These are phyloP conservation scores for Sesamia inferens DNA, from an alignment of 2,888 invertebrate genomes.

Conservation along the genomic window DNA sequence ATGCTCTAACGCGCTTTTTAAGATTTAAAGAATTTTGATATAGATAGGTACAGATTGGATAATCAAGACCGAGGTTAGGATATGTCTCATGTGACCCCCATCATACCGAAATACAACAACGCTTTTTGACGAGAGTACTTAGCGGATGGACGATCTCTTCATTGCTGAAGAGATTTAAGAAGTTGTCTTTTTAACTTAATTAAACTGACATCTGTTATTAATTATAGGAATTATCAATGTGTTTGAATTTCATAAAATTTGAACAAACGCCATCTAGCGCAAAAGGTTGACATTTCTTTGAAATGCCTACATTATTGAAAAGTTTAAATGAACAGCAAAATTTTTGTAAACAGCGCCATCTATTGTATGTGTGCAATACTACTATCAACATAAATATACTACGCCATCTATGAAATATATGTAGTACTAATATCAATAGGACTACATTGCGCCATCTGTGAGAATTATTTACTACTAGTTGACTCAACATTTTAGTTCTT, in stretches of 20 bases:
- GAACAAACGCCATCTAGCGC: conserved; percentile 18
- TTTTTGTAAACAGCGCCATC: conserved; percentile 48
- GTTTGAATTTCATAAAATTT: background rate
- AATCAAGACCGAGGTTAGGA: too few relatives aligned
- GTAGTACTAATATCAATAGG: accelerated
- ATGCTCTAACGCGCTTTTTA: too few relatives aligned
- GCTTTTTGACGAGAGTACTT: too few relatives aligned
- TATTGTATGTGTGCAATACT: background rate
- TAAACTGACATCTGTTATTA: background rate
- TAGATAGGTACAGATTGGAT: too few relatives aligned
- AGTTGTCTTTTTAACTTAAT: background rate
- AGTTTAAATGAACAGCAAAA: accelerated
- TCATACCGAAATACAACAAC: too few relatives aligned
- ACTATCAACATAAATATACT: too few relatives aligned
- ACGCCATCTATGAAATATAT: conserved; percentile 46
- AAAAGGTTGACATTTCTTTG: too few relatives aligned
- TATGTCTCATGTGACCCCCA: too few relatives aligned
- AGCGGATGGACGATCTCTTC: too few relatives aligned
- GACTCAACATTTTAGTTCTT: background rate
- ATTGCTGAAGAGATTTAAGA: too few relatives aligned
- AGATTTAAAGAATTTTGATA: too few relatives aligned
- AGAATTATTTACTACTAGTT: accelerated
- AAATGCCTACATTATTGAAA: too few relatives aligned
- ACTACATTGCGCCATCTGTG: conserved; percentile 50
- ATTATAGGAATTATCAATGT: background rate